Evolutionary conservation across 2,888 invertebrate species (phyloP).

Genomic region (Tipula unca): DNA sequence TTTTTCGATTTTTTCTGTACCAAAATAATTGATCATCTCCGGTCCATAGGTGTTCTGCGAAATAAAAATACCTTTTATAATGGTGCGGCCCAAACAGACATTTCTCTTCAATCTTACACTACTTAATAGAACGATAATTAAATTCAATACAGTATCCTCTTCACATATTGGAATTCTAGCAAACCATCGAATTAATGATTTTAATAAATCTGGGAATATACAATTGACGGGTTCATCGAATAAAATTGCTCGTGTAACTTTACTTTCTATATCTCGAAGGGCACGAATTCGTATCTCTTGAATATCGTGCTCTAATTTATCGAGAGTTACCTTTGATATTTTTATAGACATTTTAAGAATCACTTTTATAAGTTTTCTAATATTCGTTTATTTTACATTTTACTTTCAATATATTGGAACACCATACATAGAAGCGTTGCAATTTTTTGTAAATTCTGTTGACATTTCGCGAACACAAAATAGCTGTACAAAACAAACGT

Average conservation of each 20-base stretch:
- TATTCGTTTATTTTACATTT: not conserved
- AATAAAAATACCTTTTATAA: not conserved
- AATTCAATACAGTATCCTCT: conserved; percentile 31
- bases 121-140: conserved; percentile 34
- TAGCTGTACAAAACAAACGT: not conserved
- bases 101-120: conserved; percentile 24
- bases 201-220: conserved; percentile 33
- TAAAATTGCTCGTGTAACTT: conserved; percentile 32
- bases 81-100: too few relatives aligned
- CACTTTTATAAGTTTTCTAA: not conserved
- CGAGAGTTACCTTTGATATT: not conserved
- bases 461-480: not conserved
- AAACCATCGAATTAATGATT: conserved; percentile 39
- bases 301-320: conserved; percentile 30
- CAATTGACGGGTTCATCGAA: conserved; percentile 32
- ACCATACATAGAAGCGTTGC: not conserved
- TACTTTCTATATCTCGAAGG: conserved; percentile 34
- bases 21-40: conserved; percentile 30
- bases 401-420: not conserved
- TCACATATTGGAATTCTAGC: conserved; percentile 31
- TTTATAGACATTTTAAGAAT: not conserved
- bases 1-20: conserved; percentile 29
- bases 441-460: not conserved
- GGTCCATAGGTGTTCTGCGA: conserved; percentile 29
- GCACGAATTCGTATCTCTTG: conserved; percentile 36